Evolutionary conservation across 2,797 vertebrate species (phyloP).

Genomic region (Sebastes diploproa): DNA sequence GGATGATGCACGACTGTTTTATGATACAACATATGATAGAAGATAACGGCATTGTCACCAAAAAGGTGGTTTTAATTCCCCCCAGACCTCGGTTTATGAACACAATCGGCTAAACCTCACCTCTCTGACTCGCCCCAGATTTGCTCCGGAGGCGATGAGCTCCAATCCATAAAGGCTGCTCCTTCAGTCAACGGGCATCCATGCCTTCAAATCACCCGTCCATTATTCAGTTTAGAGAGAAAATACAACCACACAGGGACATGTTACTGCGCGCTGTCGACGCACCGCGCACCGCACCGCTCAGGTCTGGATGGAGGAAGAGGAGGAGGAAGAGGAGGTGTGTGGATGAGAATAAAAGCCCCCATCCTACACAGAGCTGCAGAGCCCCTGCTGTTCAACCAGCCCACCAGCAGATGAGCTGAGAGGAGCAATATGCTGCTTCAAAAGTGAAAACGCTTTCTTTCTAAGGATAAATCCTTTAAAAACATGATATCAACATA

Average conservation of each 20-base stretch:
- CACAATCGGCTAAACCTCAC: constrained; percentile 51
- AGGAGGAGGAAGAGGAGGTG: neutral
- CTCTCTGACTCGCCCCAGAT: constrained; percentile 74
- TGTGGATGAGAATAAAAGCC: too few relatives aligned
- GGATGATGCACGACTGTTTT: neutral
- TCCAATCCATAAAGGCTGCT: constrained; percentile 81
- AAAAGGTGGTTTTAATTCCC: neutral
- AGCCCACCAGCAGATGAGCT: neutral
- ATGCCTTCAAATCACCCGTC: constrained; percentile 46
- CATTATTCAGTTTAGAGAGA: constrained; percentile 13
- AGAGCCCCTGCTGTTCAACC: constrained; percentile 46
- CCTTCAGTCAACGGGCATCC: constrained; percentile 60
- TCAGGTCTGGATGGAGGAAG: constrained; percentile 36
- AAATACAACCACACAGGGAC: neutral
- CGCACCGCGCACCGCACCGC: constrained; percentile 26
- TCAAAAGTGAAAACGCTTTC: neutral
- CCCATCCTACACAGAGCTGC: constrained; percentile 21
- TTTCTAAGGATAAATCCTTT: neutral
- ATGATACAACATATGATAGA: neutral
- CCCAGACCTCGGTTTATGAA: neutral
- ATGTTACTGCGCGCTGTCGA: constrained; percentile 25
- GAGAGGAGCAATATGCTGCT: neutral
- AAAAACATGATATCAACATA: neutral
- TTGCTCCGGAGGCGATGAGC: constrained; percentile 68
- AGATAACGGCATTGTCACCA: neutral